Evolutionary conservation across 2,888 invertebrate genomes (phyloP).

Genomic region (Drosophila sordidula): DNA sequence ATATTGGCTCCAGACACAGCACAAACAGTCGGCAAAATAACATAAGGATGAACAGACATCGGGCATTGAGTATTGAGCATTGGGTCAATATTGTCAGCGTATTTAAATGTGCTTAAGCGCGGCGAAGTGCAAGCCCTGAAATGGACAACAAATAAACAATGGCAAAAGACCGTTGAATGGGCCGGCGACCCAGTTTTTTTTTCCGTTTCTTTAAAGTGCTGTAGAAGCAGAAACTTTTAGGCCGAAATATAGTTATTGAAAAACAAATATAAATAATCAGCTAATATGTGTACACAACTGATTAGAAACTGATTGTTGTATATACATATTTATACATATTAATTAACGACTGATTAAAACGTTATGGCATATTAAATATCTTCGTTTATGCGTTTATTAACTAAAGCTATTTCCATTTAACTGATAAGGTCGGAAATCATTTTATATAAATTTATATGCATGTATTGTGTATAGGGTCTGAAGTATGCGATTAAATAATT

Average conservation of each 20-base stretch:
- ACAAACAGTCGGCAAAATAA: slow-evolving; percentile 26
- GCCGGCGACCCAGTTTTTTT: slow-evolving; percentile 6
- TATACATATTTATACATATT: too few relatives aligned
- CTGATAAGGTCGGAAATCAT: too few relatives aligned
- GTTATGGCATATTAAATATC: too few relatives aligned
- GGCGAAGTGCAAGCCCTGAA: slow-evolving; percentile 1
- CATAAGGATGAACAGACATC: slow-evolving; percentile 16
- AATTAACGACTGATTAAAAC: too few relatives aligned
- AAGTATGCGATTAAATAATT: too few relatives aligned
- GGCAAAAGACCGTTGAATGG: slow-evolving; percentile 15
- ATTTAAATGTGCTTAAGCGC: slow-evolving; percentile 24
- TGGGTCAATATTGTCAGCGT: slow-evolving; percentile 40
- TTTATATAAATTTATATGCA: too few relatives aligned
- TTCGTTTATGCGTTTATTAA: too few relatives aligned
- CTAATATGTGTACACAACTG: too few relatives aligned
- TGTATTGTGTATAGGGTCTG: too few relatives aligned
- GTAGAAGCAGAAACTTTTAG: neutral
- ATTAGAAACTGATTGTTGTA: too few relatives aligned
- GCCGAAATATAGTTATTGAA: neutral
- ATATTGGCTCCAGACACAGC: slow-evolving; percentile 19
- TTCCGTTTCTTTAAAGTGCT: neutral
- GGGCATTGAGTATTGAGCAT: slow-evolving; percentile 16
- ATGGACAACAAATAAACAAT: slow-evolving; percentile 21
- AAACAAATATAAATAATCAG: neutral
- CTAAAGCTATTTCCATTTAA: too few relatives aligned